These are phyloP conservation scores for Procambarus clarkii DNA, from an alignment of 1,140 invertebrate genomes.

Conservation along the genomic window DNA sequence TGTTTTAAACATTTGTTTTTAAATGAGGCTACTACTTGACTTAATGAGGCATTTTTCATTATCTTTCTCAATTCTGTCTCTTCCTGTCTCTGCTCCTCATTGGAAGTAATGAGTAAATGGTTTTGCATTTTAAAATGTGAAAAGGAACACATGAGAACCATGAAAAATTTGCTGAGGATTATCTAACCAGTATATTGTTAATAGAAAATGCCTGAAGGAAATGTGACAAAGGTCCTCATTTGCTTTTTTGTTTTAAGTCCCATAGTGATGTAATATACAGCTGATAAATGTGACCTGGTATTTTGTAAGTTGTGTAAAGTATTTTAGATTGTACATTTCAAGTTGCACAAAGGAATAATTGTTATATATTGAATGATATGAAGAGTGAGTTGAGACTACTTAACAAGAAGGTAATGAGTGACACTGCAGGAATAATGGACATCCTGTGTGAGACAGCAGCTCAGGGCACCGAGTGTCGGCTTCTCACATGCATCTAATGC, in stretches of 20 bases:
- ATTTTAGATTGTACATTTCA: conserved; percentile 38
- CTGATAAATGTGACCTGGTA: conserved; percentile 7
- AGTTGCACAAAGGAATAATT: conserved; percentile 22
- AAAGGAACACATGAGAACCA: conserved; percentile 17
- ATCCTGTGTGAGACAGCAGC: neutral
- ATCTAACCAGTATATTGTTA: neutral
- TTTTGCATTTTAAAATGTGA: neutral
- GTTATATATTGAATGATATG: neutral
- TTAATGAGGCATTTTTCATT: neutral
- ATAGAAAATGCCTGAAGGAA: neutral
- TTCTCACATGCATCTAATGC: conserved; percentile 7
- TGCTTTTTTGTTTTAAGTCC: neutral
- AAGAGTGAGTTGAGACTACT: conserved; percentile 1
- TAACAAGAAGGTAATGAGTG: neutral
- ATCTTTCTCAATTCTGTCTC: neutral
- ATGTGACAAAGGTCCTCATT: neutral
- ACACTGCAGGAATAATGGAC: conserved; percentile 16
- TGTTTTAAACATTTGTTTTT: conserved; percentile 39
- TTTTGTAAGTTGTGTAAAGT: conserved; percentile 42
- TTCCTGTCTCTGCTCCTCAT: neutral
- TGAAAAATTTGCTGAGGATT: conserved; percentile 21
- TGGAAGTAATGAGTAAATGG: conserved; percentile 27
- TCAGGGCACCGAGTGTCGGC: neutral
- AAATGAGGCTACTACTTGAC: conserved; percentile 45
- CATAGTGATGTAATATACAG: conserved; percentile 10